These are phyloP conservation scores for Crotalus horridus DNA, from an alignment of 2,113 vertebrate genomes.

Conservation along the genomic window DNA sequence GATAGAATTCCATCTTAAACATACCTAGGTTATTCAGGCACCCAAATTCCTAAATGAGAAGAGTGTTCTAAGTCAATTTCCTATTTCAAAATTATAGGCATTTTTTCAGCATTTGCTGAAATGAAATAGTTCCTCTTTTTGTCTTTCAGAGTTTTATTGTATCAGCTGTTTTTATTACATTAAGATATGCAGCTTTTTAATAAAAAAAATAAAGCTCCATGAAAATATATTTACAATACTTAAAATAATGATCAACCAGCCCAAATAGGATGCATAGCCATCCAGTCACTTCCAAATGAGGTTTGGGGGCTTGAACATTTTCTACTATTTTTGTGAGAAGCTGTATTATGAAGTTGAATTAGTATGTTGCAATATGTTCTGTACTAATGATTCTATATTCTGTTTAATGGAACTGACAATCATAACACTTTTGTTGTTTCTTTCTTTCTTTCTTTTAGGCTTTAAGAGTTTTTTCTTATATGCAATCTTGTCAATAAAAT, in stretches of 20 bases:
- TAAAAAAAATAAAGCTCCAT: neutral
- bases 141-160: neutral
- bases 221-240: neutral
- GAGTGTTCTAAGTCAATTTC: neutral
- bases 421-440: neutral
- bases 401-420: neutral
- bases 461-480: neutral
- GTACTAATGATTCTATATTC: neutral
- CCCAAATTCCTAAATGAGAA: neutral
- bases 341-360: neutral
- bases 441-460: neutral
- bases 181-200: neutral
- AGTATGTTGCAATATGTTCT: neutral
- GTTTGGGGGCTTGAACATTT: neutral
- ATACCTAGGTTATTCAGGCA: neutral
- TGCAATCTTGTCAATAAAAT: constrained; percentile 41
- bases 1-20: neutral
- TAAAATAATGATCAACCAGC: neutral
- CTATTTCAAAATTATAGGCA: neutral
- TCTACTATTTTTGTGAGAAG: neutral
- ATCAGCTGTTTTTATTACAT: neutral
- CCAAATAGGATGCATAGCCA: neutral
- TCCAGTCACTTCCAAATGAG: neutral
- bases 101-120: neutral
- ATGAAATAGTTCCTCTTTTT: neutral